phyloP scores from a whole-genome alignment of 2,113 vertebrate species.

The Pedionomus torquatus region DNA sequence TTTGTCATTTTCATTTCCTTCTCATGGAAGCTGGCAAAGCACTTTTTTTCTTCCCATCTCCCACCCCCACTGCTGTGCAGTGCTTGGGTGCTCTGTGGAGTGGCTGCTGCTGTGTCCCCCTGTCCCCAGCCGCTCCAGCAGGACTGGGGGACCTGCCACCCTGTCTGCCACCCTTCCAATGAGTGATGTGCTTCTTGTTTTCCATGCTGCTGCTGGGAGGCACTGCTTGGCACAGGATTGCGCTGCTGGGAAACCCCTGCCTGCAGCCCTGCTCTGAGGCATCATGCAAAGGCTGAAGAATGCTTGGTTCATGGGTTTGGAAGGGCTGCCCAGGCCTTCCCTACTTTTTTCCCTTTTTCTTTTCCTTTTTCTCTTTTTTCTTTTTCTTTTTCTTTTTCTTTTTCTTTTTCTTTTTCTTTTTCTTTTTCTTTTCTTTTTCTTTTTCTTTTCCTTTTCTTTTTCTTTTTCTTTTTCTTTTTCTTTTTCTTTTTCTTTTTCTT shows the following conservation, averaged over 20 bases:
- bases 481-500: too few species aligned
- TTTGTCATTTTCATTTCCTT: slow-evolving; percentile 2
- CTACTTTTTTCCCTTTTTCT: accelerated
- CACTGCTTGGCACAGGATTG: not conserved
- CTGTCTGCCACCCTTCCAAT: not conserved
- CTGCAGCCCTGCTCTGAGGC: not conserved
- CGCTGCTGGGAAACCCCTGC: not conserved
- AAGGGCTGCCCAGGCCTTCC: not conserved
- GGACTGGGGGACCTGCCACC: not conserved
- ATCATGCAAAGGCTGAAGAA: not conserved
- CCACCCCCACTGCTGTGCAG: not conserved
- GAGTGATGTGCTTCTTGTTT: not conserved
- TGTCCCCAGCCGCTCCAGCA: not conserved
- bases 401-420: too few species aligned
- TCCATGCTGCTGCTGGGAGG: not conserved
- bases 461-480: too few species aligned
- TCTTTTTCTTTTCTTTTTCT: not conserved
- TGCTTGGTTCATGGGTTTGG: not conserved
- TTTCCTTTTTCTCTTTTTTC: too few species aligned
- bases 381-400: not conserved
- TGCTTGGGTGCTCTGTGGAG: not conserved
- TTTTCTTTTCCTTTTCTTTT: not conserved
- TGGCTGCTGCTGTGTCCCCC: accelerated
- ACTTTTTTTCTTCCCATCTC: not conserved
- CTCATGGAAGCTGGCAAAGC: not conserved